These are phyloP conservation scores for Apis florea DNA, from an alignment of 1,140 invertebrate genomes.

Conservation along the genomic window DNA sequence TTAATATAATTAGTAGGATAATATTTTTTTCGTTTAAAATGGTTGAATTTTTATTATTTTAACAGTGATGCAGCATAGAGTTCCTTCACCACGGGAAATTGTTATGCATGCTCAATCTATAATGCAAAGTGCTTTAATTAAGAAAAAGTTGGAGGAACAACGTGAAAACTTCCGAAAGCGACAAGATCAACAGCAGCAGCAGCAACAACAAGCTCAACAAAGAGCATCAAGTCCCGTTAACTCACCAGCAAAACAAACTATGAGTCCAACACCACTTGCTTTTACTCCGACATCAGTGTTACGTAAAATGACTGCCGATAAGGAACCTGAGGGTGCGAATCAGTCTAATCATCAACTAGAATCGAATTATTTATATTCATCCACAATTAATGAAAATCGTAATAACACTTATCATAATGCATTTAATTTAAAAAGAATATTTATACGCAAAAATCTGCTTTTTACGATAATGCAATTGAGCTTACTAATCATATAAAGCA, in stretches of 20 bases:
- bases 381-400: constrained; percentile 26
- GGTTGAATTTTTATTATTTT: constrained; percentile 50
- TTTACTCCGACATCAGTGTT: constrained; percentile 95
- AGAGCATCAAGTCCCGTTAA: constrained; percentile 76
- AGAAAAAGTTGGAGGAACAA: constrained; percentile 93
- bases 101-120: constrained; percentile 90
- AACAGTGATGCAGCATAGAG: constrained; percentile 84
- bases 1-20: not conserved
- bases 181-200: constrained; percentile 86
- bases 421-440: not conserved
- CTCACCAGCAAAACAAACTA: constrained; percentile 75
- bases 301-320: constrained; percentile 95
- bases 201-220: constrained; percentile 75
- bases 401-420: constrained; percentile 37
- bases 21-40: not conserved
- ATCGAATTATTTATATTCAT: constrained; percentile 44
- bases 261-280: constrained; percentile 85
- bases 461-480: constrained; percentile 14
- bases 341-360: constrained; percentile 62
- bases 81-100: constrained; percentile 91
- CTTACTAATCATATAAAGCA: constrained; percentile 39
- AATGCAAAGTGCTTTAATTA: constrained; percentile 90
- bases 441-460: constrained; percentile 1
- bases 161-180: constrained; percentile 89
- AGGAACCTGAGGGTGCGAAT: constrained; percentile 83